Base-by-base conservation (phyloP, 2,888 invertebrate species). In the Scotopteryx bipunctaria region DNA sequence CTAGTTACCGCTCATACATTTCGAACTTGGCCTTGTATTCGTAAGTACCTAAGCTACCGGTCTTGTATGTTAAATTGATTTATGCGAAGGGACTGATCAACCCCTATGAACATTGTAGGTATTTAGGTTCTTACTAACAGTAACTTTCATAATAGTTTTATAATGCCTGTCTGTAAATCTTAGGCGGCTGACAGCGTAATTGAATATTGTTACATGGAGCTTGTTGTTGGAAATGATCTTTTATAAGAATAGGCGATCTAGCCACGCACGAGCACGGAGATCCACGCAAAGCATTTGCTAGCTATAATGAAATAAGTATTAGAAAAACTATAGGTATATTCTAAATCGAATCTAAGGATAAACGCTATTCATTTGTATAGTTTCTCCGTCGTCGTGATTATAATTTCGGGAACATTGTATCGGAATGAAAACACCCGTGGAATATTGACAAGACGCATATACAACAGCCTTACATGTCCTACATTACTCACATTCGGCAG, bases 31-130 rank as follows among this genome's bases (percentile, higher is more conserved):
- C 59, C 53, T 57, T 57, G 57, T 27, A 29, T 50, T n/a, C n/a
- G 46, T 59, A 57, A 60, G 50, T 48, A 32, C 50, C 41, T 46
- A 52, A 56, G 42, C 51, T n/a, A n/a, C n/a, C 48, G 50, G 45
- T 40, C 54, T 57, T 57, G 57, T 57, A 40, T 19, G 44, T 53
- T 40, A 38, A 59, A 63, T 59, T 57, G 55, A 63, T 63, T 59
- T 57, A 63, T 58, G 48, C 41, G 44, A 40, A 48, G 52, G 51
- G 49, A 25, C 43, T 36, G 41, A 40, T 47, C 32, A 42, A 32
- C 35, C 35, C 23, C 9, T 49, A 41, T 14, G 19, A 27, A 46
- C 4, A 16, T n/a, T 23, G 2, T 33, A 47, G 31, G 25, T 17
- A 25, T 13, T 16, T 23, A 15, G 6, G 21, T 27, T 9, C 9